Evolutionary conservation across 2,888 invertebrate genomes (phyloP), one percentile per base, ranked within the genome.

Genomic region (Hemicrepidius hirtus): DNA sequence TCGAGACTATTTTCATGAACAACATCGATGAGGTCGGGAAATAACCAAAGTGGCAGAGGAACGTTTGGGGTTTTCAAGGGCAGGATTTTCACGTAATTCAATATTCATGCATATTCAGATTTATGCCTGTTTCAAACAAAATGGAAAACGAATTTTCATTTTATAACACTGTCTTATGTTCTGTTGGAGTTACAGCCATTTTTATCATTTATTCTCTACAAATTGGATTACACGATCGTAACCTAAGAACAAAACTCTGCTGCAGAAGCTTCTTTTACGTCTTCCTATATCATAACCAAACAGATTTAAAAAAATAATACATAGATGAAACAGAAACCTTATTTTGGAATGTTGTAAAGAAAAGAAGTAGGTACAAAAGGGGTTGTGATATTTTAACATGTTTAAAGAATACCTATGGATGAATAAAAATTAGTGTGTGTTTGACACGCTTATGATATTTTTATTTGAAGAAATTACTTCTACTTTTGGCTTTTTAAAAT

Each of bases 141-240:
- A 21, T 41, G 20, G 60, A 41, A 60, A 60, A n/a, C 41, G 24
- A 60, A 60, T 41, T 35, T 41, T 44, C 62, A 28, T 44, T 44
- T 28, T 44, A 20, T n/a, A 32, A 3, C 55, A 32, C 12, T 55
- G 12, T 55, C 28, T 55, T 53, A 24, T 53, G 28, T 55, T 18
- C 35, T 12, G 24, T 35, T 13, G 13, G 16, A 55, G 32, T 35
- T 32, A 35, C 12, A 9, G 13, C 55, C 9, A 35, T 55, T 55
- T 55, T 35, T 55, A 55, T 35, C 35, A 55, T 55, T 53, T 53
- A 53, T 53, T 16, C 24, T 24, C 35, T 16, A 2, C 18, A 35
- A 55, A 35, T 55, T 55, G 35, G 13, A 55, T 55, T 55, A 55
- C 18, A n/a, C 35, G 28, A 55, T 55, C 35, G 18, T 55, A 35